Evolutionary conservation across 2,888 invertebrate genomes (phyloP), one percentile per base, ranked within the genome.

Genomic region (Cerceris ruficornis): DNA sequence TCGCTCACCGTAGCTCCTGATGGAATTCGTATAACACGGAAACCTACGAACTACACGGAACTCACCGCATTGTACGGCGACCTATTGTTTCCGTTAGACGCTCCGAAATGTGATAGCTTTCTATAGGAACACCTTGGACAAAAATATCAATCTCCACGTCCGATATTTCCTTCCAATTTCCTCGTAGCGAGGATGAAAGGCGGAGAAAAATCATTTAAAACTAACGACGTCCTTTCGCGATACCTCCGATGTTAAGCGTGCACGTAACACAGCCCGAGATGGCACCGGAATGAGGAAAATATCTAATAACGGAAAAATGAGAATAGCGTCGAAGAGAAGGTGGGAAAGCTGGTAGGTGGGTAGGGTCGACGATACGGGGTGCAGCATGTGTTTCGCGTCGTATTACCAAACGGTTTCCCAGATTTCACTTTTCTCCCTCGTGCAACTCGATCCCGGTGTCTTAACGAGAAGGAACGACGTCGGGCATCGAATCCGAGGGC

Each of bases 361-460:
- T 70, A 69, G 61, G 8, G n/a, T 52, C 55, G 61, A 46, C 57
- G 66, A 66, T 79, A 70, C 75, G 75, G 77, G 75, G 60, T 65
- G 60, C 60, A 61, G 85, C 82, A 83, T 86, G 87, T 83, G 85
- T 87, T 80, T 78, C 84, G 87, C 82, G 70, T 90, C 88, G 81
- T 82, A 65, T 88, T 89, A 89, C 86, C 82, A 75, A 86, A 85
- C 87, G 83, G 85, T 89, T 87, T 86, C 86, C 89, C 84, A 85
- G 86, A 88, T 88, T 79, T 84, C 84, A 72, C 66, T 68, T 80
- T 61, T 70, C 72, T 81, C 75, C 81, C 82, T 61, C 78, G 69
- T 83, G 89, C 86, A 88, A 89, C 70, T 80, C 82, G 85, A 89
- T 80, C 83, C 79, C 71, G 69, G 17, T 41, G 62, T 70, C 76